phyloP scores from a whole-genome alignment of 2,888 invertebrate genomes.

The Cryptocephalus primarius region DNA sequence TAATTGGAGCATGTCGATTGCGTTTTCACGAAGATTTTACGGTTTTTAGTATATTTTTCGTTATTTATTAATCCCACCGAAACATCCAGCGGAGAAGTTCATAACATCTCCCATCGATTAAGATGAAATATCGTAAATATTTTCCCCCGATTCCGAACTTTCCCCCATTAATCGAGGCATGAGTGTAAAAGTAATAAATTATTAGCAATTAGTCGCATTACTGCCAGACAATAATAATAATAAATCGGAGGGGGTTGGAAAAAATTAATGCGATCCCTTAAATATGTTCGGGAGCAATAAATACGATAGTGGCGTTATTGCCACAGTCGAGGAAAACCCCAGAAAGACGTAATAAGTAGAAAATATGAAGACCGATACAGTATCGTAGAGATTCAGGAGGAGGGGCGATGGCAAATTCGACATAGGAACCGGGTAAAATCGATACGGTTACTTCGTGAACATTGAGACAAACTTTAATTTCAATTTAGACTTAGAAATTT shows the following conservation, averaged over 20 bases:
- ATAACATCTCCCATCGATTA: no score
- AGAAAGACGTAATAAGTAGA: conserved; percentile 26
- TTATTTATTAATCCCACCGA: no score
- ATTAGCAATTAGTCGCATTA: conserved; percentile 6
- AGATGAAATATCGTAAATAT: no score
- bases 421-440: neutral
- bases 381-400: conserved; percentile 17
- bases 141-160: no score
- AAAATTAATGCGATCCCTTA: conserved; percentile 30
- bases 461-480: no score
- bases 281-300: conserved; percentile 30
- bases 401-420: conserved; percentile 6
- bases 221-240: conserved; percentile 2
- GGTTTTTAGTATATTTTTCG: no score
- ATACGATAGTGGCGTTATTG: conserved; percentile 21
- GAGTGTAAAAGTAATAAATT: neutral
- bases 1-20: no score
- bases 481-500: no score
- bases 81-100: no score
- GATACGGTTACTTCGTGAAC: no score
- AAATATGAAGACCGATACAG: conserved; percentile 32
- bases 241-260: conserved; percentile 16
- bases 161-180: no score
- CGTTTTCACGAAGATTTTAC: no score
- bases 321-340: conserved; percentile 14